Evolutionary conservation across 1,140 invertebrate genomes (phyloP), one percentile per base, ranked within the genome.

Genomic region (Drosophila takahashii): DNA sequence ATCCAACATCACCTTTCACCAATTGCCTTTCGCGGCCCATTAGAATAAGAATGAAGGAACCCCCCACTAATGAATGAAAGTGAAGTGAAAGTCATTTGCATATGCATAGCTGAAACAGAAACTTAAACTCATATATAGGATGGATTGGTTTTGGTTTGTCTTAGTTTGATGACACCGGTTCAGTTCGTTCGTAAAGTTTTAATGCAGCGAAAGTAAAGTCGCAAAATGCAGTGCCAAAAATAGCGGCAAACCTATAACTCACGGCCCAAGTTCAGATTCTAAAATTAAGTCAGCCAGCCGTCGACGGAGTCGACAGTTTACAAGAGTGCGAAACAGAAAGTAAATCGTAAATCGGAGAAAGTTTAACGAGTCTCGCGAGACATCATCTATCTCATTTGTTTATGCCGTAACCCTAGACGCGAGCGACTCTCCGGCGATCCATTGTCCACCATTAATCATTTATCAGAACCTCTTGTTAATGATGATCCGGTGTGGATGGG

Each of bases 41-140:
- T 89, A 90, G 84, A 89, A 90, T 89, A 84, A 89, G 84, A 89
- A 89, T 80, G 64, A 80, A 85, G 62, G 36, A 32, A 10, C 47
- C 37, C 42, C n/a, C 61, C 27, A 42, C 69, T 79, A 89, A 84
- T 77, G 77, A 89, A 89, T 39, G 84, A 89, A 89, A 89, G 84
- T 89, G 69, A 89, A 89, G 84, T 89, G 84, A 89, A 89, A 89
- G 85, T 77, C 47, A 89, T 87, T 87, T 89, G 83, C 83, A 86
- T 86, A 86, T 64, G 64, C 64, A 47, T 41, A 39, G 29, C 11
- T 5, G 5, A 45, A 50, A 48, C 42, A 18, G 41, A 44, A 72
- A 32, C 47, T 27, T 9, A 67, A 56, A 57, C 18, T 36, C 39
- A 27, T n/a, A 27, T n/a, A 22, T 26, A n/a, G 34, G 27, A 45